Evolutionary conservation across 2,797 vertebrate genomes (phyloP), one percentile per base, ranked within the genome.

Genomic region (Selene dorsalis): DNA sequence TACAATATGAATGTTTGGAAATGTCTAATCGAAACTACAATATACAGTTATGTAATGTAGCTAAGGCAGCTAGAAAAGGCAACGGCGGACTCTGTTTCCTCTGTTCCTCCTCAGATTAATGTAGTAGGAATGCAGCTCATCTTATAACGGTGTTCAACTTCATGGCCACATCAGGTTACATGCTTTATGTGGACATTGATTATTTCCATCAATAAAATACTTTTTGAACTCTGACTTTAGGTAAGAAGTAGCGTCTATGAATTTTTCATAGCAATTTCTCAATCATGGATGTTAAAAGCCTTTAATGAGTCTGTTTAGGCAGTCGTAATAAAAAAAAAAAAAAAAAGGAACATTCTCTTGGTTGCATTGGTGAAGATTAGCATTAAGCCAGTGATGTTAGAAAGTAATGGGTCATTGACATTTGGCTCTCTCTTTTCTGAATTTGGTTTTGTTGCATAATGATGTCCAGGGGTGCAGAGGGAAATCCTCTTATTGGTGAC

Each of bases 401-500:
- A 63, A 52, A 70, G 24, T 76, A 56, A 48, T 56, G 16, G 12
- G 18, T 22, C 50, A 68, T 12, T 64, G 3, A 43, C 7, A 1
- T 76, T 75, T 82, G 41, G 55, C n/a, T 64, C 39, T 52, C 1
- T 7, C 3, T 17, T 82, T 68, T 65, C 16, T 65, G 14, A 76
- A 45, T 82, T 56, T 74, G 18, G 22, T 74, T 69, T 77, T 71
- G 57, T 86, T 79, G 50, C 59, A 47, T 73, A 77, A 78, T 58
- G 32, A 72, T 39, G 75, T 70, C 41, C 38, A 73, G 50, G n/a
- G 26, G 13, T 68, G 28, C 62, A 81, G 45, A 72, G 66, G 68
- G 60, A 75, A 86, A 83, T 81, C 75, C 45, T 75, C 67, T 64
- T 66, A 61, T 60, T 26, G 59, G 57, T 75, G 35, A 79, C 68